Evolutionary conservation across 1,140 invertebrate species (phyloP), one percentile per base, ranked within the genome.

Genomic region (Ostrea denselamellosa): DNA sequence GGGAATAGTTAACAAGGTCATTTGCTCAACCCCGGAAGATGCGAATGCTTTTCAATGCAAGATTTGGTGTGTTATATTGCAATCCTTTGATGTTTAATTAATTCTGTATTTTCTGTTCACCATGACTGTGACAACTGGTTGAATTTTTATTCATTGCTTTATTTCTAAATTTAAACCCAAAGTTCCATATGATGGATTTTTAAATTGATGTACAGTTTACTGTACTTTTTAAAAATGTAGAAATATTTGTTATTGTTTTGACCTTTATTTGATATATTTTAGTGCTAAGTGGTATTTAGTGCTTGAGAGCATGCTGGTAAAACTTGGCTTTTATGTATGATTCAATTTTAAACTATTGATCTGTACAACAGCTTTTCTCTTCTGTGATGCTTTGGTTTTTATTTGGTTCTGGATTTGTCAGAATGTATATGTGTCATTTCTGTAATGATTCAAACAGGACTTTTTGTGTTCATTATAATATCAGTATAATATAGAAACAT

Each of bases 21-120:
- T 77, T 77, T 77, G 68, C 68, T 77, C 68, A 77, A 34, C 68
- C 68, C 28, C 68, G 14, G n/a, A 28, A 77, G 25, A 25, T 77
- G 25, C 10, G 22, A 77, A 25, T 77, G 25, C 28, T 19, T 77
- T 77, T 77, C 68, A 77, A 77, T 77, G 68, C 68, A 77, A 77
- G 22, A 14, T 25, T 77, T 77, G 68, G 22, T 77, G 68, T 77
- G 25, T 77, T 25, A 34, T 34, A 28, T 77, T 62, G 56, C 56
- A 2, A 62, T 19, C 14, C n/a, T 19, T 62, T n/a, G 19, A 12
- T 58, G 56, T 17, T 58, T 58, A 58, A 19, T 62, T 19, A n/a
- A 62, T 14, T 62, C 17, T 62, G 7, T 34, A 9, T 9, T 34
- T 34, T 14, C 28, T 77, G 8, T 77, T 28, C 0, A 34, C 14